phyloP scores from a whole-genome alignment of 2,888 invertebrate species.

The Xestia ashworthii region DNA sequence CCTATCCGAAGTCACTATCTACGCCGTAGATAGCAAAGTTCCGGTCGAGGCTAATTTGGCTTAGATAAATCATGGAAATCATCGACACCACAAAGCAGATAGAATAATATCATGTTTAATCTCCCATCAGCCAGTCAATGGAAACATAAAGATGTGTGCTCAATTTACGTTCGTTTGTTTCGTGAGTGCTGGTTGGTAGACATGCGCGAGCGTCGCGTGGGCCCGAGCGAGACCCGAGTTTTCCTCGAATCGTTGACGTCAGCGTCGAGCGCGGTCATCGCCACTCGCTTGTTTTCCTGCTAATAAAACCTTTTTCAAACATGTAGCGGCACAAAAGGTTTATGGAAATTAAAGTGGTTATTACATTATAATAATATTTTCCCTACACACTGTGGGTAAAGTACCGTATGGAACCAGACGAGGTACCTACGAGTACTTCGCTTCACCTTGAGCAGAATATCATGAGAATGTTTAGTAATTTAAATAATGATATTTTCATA shows the following conservation, averaged over 20 bases:
- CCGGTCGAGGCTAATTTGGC: background rate
- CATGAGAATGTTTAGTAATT: conserved; percentile 1
- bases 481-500: conserved; percentile 15
- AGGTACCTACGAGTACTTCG: conserved; percentile 16
- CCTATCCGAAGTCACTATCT: background rate
- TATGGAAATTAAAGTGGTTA: conserved; percentile 42
- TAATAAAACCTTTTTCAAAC: conserved; percentile 66
- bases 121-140: conserved; percentile 41
- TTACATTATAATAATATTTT: conserved; percentile 39
- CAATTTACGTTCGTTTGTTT: conserved; percentile 59
- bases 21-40: background rate
- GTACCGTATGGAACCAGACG: conserved; percentile 21
- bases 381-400: conserved; percentile 27
- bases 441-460: conserved; percentile 15
- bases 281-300: conserved; percentile 80
- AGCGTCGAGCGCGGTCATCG: conserved; percentile 79
- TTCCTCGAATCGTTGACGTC: conserved; percentile 87
- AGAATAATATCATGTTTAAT: conserved; percentile 27
- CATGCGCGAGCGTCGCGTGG: conserved; percentile 67
- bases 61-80: background rate
- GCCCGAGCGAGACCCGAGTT: conserved; percentile 74
- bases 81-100: background rate
- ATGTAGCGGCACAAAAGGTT: conserved; percentile 43
- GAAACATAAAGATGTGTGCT: conserved; percentile 31
- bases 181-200: conserved; percentile 49